These are phyloP conservation scores for Drosophila nannoptera DNA, from an alignment of 1,140 invertebrate species.

Conservation along the genomic window DNA sequence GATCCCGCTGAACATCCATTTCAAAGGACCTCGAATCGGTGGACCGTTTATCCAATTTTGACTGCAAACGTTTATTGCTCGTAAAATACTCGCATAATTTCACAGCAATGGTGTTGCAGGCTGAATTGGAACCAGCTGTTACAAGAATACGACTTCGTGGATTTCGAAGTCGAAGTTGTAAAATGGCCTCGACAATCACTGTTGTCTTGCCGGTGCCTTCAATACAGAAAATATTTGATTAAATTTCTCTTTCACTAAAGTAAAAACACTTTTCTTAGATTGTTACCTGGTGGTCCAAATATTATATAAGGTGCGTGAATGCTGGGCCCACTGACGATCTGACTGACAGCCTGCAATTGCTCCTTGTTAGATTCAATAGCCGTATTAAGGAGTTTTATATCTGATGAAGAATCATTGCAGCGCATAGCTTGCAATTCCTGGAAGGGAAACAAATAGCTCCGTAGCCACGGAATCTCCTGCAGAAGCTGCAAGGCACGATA, in stretches of 20 bases:
- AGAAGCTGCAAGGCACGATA: slow-evolving; percentile 61
- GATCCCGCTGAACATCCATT: slow-evolving; percentile 11
- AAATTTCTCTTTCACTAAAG: neutral
- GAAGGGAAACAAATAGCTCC: slow-evolving; percentile 59
- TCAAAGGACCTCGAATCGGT: slow-evolving; percentile 48
- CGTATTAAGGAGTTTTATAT: slow-evolving; percentile 45
- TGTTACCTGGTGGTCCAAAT: slow-evolving; percentile 69
- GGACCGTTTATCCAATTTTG: slow-evolving; percentile 71
- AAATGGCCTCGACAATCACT: slow-evolving; percentile 86
- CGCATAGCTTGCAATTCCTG: neutral
- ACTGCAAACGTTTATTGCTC: slow-evolving; percentile 41
- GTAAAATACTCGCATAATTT: slow-evolving; percentile 80
- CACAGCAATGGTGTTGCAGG: slow-evolving; percentile 85
- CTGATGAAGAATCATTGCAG: neutral
- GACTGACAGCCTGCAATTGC: slow-evolving; percentile 60
- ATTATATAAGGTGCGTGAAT: slow-evolving; percentile 59
- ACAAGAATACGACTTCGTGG: slow-evolving; percentile 82
- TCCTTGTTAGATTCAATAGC: slow-evolving; percentile 54
- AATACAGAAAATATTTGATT: neutral
- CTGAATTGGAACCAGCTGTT: slow-evolving; percentile 88
- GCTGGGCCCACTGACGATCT: slow-evolving; percentile 62
- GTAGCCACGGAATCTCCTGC: slow-evolving; percentile 28
- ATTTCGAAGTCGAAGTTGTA: slow-evolving; percentile 78
- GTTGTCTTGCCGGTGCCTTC: slow-evolving; percentile 88
- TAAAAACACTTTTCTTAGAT: neutral